These are phyloP conservation scores for Falco cherrug DNA, from an alignment of 2,797 vertebrate species.

Conservation along the genomic window DNA sequence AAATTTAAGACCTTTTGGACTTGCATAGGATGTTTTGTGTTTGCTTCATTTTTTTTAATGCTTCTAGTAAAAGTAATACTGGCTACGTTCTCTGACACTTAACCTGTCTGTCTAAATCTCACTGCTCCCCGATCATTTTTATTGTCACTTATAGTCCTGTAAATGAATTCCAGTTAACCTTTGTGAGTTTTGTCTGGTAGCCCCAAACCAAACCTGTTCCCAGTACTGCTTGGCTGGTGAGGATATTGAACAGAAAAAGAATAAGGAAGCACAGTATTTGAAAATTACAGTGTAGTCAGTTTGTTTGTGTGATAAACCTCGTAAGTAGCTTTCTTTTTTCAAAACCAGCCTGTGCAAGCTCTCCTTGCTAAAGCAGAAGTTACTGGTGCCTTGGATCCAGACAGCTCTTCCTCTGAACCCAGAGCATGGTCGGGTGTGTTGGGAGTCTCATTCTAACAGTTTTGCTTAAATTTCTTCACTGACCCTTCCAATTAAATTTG, in stretches of 20 bases:
- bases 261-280: background rate
- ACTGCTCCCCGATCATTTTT: background rate
- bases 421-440: background rate
- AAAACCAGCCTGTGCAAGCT: background rate
- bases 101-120: background rate
- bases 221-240: background rate
- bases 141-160: background rate
- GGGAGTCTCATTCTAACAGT: background rate
- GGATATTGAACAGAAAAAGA: background rate
- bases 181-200: background rate
- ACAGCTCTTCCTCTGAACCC: background rate
- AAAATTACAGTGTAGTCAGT: background rate
- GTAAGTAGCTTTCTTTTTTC: background rate
- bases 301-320: background rate
- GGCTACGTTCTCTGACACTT: background rate
- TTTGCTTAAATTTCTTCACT: background rate
- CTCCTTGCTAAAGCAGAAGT: background rate
- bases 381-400: background rate
- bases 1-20: background rate
- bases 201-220: background rate
- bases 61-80: background rate
- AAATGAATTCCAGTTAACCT: background rate
- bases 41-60: background rate
- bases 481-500: background rate
- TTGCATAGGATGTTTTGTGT: background rate